Evolutionary conservation across 2,888 invertebrate genomes (phyloP), one percentile per base, ranked within the genome.

Genomic region (Malthinus flaveolus): DNA sequence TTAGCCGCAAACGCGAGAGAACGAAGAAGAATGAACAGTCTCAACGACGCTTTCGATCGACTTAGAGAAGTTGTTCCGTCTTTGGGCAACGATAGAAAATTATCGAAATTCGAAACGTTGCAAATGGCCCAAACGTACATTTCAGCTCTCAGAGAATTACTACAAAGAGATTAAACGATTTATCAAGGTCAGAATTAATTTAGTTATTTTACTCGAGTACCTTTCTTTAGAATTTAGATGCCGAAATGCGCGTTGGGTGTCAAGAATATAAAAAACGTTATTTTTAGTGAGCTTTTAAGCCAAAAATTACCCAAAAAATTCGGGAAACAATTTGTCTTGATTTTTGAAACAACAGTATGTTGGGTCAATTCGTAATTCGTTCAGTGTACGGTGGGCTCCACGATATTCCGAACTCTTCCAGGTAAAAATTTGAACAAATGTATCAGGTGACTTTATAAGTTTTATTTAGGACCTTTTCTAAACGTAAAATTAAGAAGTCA

Each of bases 91-190:
- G 87, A 89, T 71, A 81, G 87, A 68, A 87, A 88, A 74, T 79
- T 89, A 59, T 88, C 88, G 59, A 90, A 90, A 75, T 89, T 86
- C 71, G 90, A 90, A 76, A 90, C 89, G 34, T 77, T 90, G 37
- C 89, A 89, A 76, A 89, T 90, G 89, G 90, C 90, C 0, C 89
- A 89, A 72, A 87, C 86, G 1, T 90, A 90, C 72, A 90, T 90
- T 53, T 78, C 84, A 0, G 87, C 88, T 1, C 77, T 90, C 12
- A 83, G 85, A 67, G 88, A 89, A 68, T 77, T 88, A 11, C 77
- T 88, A 51, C 75, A 79, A 61, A 71, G 78, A 63, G 79, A 79
- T 67, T 78, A 42, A 59, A 12, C 23, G 11, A 12, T 32, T 7
- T 32, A 10, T n/a, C 11, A 12, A 34, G 36, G 23, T 10, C 33